Conservation (phyloP, 2,888 invertebrate genomes). For the Drosophila borborema region DNA sequence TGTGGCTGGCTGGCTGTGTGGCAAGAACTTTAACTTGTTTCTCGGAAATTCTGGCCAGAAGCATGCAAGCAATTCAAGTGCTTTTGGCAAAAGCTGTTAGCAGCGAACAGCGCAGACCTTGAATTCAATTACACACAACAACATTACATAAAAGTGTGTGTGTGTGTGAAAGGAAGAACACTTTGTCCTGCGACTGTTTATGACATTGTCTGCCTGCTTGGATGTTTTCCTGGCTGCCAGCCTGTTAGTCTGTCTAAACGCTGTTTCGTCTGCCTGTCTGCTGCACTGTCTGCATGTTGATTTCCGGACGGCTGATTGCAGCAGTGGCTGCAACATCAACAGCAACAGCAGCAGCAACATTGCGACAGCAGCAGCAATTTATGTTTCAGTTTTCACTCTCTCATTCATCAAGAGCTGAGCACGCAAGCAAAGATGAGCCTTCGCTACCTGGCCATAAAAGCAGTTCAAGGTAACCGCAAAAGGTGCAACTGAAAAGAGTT, state of each 20-base stretch:
- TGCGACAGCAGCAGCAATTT: constrained; percentile 48
- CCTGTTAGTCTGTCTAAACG: constrained; percentile 27
- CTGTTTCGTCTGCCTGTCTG: constrained; percentile 32
- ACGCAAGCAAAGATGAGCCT: constrained; percentile 64
- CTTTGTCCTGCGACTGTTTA: constrained; percentile 66
- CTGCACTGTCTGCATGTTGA: constrained; percentile 52
- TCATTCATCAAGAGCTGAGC: constrained; percentile 70
- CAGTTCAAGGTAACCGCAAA: constrained; percentile 35
- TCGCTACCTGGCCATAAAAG: constrained; percentile 36
- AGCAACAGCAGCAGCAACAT: constrained; percentile 27
- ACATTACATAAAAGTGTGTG: constrained; percentile 43
- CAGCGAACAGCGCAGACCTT: constrained; percentile 53
- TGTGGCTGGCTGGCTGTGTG: constrained; percentile 24
- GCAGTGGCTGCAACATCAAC: constrained; percentile 34
- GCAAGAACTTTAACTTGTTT: constrained; percentile 71
- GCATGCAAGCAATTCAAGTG: constrained; percentile 61
- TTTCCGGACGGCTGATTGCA: constrained; percentile 81
- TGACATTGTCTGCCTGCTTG: constrained; percentile 56
- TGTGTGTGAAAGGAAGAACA: constrained; percentile 42
- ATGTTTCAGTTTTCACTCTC: constrained; percentile 73
- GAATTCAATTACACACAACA: constrained; percentile 60
- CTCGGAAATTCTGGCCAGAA: constrained; percentile 55
- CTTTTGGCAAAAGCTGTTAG: constrained; percentile 49
- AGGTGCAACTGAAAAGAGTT: constrained; percentile 48
- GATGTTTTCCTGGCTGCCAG: constrained; percentile 32